Conservation (phyloP, 2,888 invertebrate species). For the Myopa tessellatipennis region DNA sequence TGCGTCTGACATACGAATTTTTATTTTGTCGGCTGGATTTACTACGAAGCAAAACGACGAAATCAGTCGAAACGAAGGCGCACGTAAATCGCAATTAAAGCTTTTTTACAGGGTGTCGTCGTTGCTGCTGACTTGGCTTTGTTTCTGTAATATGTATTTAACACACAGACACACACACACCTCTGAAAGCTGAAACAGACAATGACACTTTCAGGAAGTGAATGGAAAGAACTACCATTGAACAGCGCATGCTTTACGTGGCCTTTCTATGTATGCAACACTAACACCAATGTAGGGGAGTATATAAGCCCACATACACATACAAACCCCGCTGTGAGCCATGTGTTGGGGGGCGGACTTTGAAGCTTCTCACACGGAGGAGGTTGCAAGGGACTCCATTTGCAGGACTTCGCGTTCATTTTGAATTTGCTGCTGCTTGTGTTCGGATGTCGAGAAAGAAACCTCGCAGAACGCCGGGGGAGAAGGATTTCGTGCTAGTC, state of each 20-base stretch:
- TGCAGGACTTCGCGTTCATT: slow-evolving; percentile 29
- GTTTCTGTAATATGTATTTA: not conserved
- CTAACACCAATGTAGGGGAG: slow-evolving; percentile 26
- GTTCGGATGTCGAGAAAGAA: slow-evolving; percentile 14
- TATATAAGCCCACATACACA: not conserved
- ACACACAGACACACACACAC: not conserved
- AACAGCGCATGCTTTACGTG: slow-evolving; percentile 36
- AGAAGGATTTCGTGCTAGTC: no score
- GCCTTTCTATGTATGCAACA: slow-evolving; percentile 23
- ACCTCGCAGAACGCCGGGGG: no score
- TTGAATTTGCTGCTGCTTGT: slow-evolving; percentile 12
- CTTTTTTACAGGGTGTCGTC: not conserved
- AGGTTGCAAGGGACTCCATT: slow-evolving; percentile 23
- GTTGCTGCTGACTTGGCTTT: no score
- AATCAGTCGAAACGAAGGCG: slow-evolving; percentile 1
- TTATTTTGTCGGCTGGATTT: slow-evolving; percentile 24
- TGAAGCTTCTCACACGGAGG: not conserved
- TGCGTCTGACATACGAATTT: slow-evolving; percentile 1
- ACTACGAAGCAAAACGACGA: slow-evolving; percentile 24
- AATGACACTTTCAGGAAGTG: not conserved
- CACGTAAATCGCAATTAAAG: slow-evolving; percentile 32
- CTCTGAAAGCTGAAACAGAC: not conserved
- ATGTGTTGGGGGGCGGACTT: slow-evolving; percentile 42
- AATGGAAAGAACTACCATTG: not conserved
- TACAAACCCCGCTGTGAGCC: not conserved